phyloP scores from a whole-genome alignment of 2,888 invertebrate genomes.

The Drosophila atripex region DNA sequence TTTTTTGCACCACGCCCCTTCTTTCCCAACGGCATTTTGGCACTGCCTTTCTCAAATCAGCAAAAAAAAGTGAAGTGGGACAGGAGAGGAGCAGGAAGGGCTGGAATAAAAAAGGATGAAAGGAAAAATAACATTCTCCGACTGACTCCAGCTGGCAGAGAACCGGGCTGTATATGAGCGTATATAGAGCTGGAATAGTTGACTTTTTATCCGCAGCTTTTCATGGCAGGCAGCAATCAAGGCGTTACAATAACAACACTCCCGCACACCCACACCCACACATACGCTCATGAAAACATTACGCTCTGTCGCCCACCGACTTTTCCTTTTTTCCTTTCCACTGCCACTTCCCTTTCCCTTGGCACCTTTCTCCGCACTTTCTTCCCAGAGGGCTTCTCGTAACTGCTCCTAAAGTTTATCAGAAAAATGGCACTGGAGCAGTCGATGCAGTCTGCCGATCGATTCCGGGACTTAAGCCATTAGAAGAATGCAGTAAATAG shows the following conservation, averaged over 20 bases:
- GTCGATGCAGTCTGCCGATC: slow-evolving; percentile 35
- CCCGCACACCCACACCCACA: slow-evolving; percentile 4
- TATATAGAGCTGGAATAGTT: slow-evolving; percentile 35
- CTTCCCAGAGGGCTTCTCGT: slow-evolving; percentile 20
- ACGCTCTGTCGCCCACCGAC: slow-evolving; percentile 33
- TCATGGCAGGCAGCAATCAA: slow-evolving; percentile 71
- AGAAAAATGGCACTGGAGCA: slow-evolving; percentile 31
- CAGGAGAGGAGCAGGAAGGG: slow-evolving; percentile 9
- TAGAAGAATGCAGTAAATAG: slow-evolving; percentile 37
- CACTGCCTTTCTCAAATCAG: slow-evolving; percentile 63
- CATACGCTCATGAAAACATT: slow-evolving; percentile 15
- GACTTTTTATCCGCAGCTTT: slow-evolving; percentile 50
- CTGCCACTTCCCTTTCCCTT: background rate
- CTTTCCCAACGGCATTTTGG: slow-evolving; percentile 68
- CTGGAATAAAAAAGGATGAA: slow-evolving; percentile 24
- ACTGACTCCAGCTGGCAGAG: slow-evolving; percentile 38
- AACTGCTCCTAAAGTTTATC: slow-evolving; percentile 22
- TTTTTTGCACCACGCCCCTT: slow-evolving; percentile 7
- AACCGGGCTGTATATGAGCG: slow-evolving; percentile 28
- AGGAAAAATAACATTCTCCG: slow-evolving; percentile 42
- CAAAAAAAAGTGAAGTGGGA: slow-evolving; percentile 17
- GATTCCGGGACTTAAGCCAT: slow-evolving; percentile 28
- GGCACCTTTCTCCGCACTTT: slow-evolving; percentile 11
- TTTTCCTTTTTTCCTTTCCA: slow-evolving; percentile 10
- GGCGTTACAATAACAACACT: slow-evolving; percentile 55